Base-by-base conservation (phyloP, 2,113 vertebrate species). In the Callorhinus ursinus region DNA sequence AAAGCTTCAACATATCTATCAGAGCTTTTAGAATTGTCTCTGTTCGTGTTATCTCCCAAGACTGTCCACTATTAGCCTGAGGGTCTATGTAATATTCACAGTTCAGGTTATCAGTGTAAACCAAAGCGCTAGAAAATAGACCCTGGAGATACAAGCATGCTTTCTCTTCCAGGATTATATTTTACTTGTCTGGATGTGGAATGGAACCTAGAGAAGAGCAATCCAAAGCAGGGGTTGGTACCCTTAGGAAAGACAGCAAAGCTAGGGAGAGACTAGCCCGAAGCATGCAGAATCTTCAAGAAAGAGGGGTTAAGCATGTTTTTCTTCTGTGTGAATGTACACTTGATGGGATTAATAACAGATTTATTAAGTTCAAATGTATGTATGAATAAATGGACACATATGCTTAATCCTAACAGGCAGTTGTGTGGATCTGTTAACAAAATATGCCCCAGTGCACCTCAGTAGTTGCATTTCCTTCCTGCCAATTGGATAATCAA, bases 61-160 rank as follows among this genome's bases (percentile, higher is more conserved):
- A 88, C 31, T 71, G 63, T 71, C 26, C 67, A 67, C 86, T 83
- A 0, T 83, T 95, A 92, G 77, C 96, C 95, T 36, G 82, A 94
- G 71, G 83, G 21, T 57, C 76, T 93, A 21, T 90, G 80, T 96
- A 72, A 90, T 96, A 92, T 53, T 96, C 81, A 96, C 36, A 90
- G 55, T 87, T 92, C n/a, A 83, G 31, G 67, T 82, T 96, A 92
- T 96, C 92, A 72, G 24, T 89, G 39, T 81, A 93, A 97, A 90
- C 69, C 61, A 84, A 76, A 93, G 53, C 63, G 93, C 83, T 83
- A 93, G 92, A 93, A 97, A 87, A 95, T 26, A 95, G 39, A 63
- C 82, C 69, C 57, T 51, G 12, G 53, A 95, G 77, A 46, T 53
- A 80, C 1, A 69, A 88, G 53, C n/a, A 28, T 46, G 55, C 31